Conservation (phyloP, 2,797 vertebrate species). For the Eulemur rubriventer region DNA sequence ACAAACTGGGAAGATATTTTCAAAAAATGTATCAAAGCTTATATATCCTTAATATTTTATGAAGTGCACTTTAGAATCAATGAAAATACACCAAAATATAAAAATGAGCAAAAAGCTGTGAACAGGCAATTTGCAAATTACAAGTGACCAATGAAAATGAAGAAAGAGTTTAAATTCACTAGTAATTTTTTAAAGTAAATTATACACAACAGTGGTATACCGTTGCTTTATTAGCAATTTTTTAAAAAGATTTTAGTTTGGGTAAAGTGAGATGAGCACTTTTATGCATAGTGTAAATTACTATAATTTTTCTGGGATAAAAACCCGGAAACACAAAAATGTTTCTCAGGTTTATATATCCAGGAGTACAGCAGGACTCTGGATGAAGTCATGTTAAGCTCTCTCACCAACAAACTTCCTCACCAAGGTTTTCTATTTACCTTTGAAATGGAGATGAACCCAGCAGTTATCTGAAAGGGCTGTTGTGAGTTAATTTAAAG, state of each 20-base stretch:
- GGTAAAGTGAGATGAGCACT: not conserved
- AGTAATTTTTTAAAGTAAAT: not conserved
- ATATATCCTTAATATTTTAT: not conserved
- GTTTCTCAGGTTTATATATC: not conserved
- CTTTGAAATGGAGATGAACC: not conserved
- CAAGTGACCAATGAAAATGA: not conserved
- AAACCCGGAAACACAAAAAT: not conserved
- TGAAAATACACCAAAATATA: not conserved
- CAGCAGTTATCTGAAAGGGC: not conserved
- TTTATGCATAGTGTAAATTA: not conserved
- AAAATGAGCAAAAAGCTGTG: not conserved
- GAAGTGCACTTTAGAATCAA: not conserved
- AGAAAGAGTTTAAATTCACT: not conserved
- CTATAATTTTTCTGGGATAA: not conserved
- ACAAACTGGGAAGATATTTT: not conserved
- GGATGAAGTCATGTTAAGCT: not conserved
- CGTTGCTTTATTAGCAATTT: not conserved
- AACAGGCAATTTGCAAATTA: not conserved
- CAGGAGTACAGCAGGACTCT: not conserved
- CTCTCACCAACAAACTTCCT: no score
- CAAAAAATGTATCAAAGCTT: not conserved
- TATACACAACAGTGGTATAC: not conserved
- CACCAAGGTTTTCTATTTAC: not conserved
- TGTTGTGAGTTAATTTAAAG: not conserved
- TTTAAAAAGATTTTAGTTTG: not conserved